Evolutionary conservation across 2,797 vertebrate genomes (phyloP), one percentile per base, ranked within the genome.

Genomic region (Halcyon leucocephala): DNA sequence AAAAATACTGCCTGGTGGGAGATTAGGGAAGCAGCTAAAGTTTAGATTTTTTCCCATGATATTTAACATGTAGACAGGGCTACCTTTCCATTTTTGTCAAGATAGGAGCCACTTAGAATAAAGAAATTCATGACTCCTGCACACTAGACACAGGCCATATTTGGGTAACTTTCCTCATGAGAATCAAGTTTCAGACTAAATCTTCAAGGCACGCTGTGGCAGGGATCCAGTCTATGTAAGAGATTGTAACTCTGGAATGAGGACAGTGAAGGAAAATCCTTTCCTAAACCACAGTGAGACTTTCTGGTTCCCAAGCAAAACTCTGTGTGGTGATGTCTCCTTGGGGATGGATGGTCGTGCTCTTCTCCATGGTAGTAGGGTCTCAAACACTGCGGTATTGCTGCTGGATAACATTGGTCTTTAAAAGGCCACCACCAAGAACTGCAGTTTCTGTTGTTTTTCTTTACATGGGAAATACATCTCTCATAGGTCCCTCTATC

Each of bases 161-260:
- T 95, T 96, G 91, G 91, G 89, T 95, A 84, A 90, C 12, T 92
- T 94, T 80, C 29, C 37, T 84, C 41, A 33, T 70, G 71, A 93
- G 62, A 94, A 65, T 86, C 35, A 93, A 86, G 33, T 66, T 92
- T 86, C 83, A 93, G 55, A 49, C 39, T 70, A 70, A 89, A 67
- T 52, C 58, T 60, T 87, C 60, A 70, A 95, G 72, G 48, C 95
- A 94, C 0, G 0, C 55, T 73, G 22, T 95, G 90, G 86, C 81
- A 84, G 29, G n/a, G 46, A 77, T 95, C 58, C 81, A 92, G 70
- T 65, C 82, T 89, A 77, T 84, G 66, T 69, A 64, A 66, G 84
- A 79, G 51, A 69, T 41, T 94, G 70, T 77, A 52, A 52, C 42
- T 86, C 66, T 92, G 93, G 67, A 94, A 85, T 67, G 51, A 92